phyloP scores from a whole-genome alignment of 2,797 vertebrate genomes.

The Enteromius radiatus region DNA sequence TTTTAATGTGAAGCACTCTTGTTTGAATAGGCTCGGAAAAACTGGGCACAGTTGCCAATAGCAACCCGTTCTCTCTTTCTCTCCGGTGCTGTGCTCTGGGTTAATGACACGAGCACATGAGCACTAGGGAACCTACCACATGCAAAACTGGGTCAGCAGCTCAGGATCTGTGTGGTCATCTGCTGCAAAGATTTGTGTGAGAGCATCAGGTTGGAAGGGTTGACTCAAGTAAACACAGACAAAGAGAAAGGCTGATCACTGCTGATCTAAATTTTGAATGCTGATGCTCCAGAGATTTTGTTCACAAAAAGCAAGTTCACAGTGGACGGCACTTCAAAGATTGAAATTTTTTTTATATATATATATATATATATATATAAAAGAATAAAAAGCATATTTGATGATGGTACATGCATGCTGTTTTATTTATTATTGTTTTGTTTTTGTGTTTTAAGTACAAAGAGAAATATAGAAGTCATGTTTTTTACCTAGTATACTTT shows the following conservation, averaged over 20 bases:
- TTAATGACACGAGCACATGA: slow-evolving; percentile 42
- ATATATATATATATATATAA: background rate
- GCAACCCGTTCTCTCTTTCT: slow-evolving; percentile 48
- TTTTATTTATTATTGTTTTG: no score
- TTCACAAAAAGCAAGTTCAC: background rate
- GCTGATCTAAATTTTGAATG: background rate
- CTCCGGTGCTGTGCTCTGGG: background rate
- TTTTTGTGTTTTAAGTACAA: no score
- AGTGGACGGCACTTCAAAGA: slow-evolving; percentile 5
- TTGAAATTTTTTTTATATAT: background rate
- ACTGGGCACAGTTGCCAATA: slow-evolving; percentile 50
- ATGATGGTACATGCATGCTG: background rate
- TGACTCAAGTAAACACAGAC: background rate
- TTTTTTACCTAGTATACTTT: no score
- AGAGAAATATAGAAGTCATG: no score
- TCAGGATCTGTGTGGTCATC: slow-evolving; percentile 36
- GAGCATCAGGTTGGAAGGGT: background rate
- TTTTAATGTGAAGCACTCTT: slow-evolving; percentile 34
- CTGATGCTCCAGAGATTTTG: background rate
- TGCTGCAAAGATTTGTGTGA: background rate
- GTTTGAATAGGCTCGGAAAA: slow-evolving; percentile 51
- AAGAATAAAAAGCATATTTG: background rate
- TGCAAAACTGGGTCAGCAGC: slow-evolving; percentile 45
- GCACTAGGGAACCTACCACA: slow-evolving; percentile 26
- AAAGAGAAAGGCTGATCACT: slow-evolving; percentile 13